Base-by-base conservation (phyloP, 35 echinoderm and acorn worm species). In the Acanthaster planci region DNA sequence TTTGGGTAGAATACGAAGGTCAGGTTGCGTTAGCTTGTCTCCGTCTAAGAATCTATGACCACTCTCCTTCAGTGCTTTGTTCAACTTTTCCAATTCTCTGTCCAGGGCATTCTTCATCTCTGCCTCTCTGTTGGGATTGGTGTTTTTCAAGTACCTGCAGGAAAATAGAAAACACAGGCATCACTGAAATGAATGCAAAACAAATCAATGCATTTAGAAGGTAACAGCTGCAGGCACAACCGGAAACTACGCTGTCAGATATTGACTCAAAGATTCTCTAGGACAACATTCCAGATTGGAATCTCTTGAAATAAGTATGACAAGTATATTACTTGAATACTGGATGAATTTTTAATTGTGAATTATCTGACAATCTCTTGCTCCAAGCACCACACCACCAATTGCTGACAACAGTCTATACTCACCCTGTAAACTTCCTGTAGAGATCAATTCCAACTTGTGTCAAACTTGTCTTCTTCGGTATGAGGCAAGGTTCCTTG, bases 141-240 rank as follows among this genome's bases (percentile, higher is more conserved):
- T 83, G 72, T 93, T 93, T 56, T 93, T 93, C 59, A 93, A 82
- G 56, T 88, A 93, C 85, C 91, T 93, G 80, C 6, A 47, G 19
- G 56, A 29, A 83, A 27, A 39, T 26, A 34, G 59, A 21, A 47
- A 47, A 47, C 42, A 47, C 4, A 47, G 12, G 42, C 42, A 47
- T 6, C n/a, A 47, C 12, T 6, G 12, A 47, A 47, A 47, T 47
- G 4, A 6, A 12, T 12, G 12, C 42, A 6, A 12, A 47, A 47
- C 42, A 6, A 47, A 47, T 47, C 42, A 47, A 47, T 12, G 12
- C 42, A 6, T 4, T 47, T 12, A 47, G 42, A 4, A 47, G 12
- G 4, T 47, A n/a, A n/a, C n/a, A n/a, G n/a, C n/a, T n/a, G n/a
- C n/a, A n/a, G n/a, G n/a, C n/a, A n/a, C n/a, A n/a, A n/a, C n/a